Conservation (phyloP, 2,888 invertebrate genomes). For the Lucinisca nassula region DNA sequence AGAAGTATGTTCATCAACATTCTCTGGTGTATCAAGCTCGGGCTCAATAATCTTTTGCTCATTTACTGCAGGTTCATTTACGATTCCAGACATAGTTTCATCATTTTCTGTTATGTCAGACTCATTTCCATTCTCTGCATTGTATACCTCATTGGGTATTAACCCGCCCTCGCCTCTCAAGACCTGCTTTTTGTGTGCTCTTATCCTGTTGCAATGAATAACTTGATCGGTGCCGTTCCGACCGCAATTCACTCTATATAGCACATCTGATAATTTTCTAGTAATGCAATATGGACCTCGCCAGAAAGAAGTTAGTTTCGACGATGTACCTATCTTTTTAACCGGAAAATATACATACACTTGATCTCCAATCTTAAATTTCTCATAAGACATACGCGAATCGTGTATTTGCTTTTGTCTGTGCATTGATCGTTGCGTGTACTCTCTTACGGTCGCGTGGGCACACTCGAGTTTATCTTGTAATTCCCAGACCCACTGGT, state of each 20-base stretch:
- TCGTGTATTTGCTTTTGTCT: slow-evolving; percentile 39
- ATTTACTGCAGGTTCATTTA: no score
- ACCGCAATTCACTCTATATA: slow-evolving; percentile 31
- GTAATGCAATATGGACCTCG: slow-evolving; percentile 41
- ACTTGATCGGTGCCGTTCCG: no score
- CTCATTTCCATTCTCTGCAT: no score
- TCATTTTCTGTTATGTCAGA: no score
- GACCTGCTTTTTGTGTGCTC: no score
- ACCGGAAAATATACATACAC: background rate
- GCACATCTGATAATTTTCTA: slow-evolving; percentile 10
- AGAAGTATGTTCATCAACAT: no score
- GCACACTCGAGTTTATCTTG: background rate
- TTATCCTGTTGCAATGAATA: no score
- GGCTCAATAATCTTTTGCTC: no score
- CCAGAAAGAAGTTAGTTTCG: slow-evolving; percentile 33
- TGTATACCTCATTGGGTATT: no score
- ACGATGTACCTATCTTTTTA: slow-evolving; percentile 19
- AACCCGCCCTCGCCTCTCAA: no score
- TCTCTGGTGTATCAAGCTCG: no score
- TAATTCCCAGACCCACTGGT: background rate
- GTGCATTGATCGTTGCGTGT: background rate
- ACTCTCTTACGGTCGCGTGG: background rate
- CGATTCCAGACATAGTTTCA: no score
- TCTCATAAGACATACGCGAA: background rate
- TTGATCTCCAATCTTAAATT: slow-evolving; percentile 7